Base-by-base conservation (phyloP, 2,888 invertebrate genomes). In the Polietes domitor region DNA sequence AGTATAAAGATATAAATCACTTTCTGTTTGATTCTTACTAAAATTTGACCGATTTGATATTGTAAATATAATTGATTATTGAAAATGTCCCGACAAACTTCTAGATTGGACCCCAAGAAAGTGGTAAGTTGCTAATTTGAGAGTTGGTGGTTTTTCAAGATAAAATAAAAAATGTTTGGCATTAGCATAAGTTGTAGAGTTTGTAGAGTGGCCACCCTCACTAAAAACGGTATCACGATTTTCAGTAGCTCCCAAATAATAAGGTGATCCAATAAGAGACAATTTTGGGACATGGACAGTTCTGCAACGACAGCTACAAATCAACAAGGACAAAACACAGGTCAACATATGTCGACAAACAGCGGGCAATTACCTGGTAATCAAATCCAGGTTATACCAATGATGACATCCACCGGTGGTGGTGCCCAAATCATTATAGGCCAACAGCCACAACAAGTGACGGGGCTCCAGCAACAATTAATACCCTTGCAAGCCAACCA, bases 41-140 rank as follows among this genome's bases (percentile, higher is more conserved):
- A n/a, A n/a, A n/a, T n/a, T n/a, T n/a, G n/a, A n/a, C n/a, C n/a
- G n/a, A n/a, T n/a, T 21, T n/a, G 24, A 26, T 32, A 28, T 15
- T 17, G n/a, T n/a, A 32, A 28, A 61, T 61, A 15, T n/a, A 61
- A 9, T 55, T 55, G 10, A 55, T 21, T 50, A 80, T 55, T 26
- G 53, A 83, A 73, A 73, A 92, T 92, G 92, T 92, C 92, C 2
- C 89, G 92, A 28, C 92, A 92, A 89, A 86, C 89, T 50, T 88
- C 90, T n/a, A 87, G 91, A 83, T 86, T 92, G 75, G 92, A 92
- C 86, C 88, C 91, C 9, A 92, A 92, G 76, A 92, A 92, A 92
- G 92, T 92, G 91, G 92, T 92, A 89, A 91, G 92, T 63, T 73
- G 12, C 15, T 43, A 68, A 12, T 37, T 43, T 12, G 1, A 7